Evolutionary conservation across 2,113 vertebrate species (phyloP), one percentile per base, ranked within the genome.

Genomic region (Neodontobutis hainanensis): DNA sequence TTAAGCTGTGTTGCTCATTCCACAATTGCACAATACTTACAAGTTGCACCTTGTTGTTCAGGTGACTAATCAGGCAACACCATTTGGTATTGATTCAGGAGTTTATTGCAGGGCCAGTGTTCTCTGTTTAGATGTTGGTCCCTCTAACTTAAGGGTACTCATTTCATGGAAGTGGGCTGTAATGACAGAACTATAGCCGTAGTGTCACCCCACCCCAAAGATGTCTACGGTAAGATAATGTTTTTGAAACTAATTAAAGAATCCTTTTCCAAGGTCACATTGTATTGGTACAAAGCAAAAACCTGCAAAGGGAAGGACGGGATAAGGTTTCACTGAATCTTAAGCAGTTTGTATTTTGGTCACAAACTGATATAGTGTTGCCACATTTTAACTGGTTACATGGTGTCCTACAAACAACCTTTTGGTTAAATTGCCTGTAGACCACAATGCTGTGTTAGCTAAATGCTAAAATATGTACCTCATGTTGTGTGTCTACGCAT

Each of bases 341-440:
- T 66, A 55, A 58, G 35, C 38, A 44, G 32, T 56, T 72, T 70
- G 34, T 63, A 46, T 38, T 67, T 58, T 42, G 7, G 15, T 38
- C 56, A 40, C 48, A 69, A 38, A 63, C 27, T 60, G 44, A 63
- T 38, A 57, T 9, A 42, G 44, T 8, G 55, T 78, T 51, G 12
- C 34, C 44, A 63, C 43, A 73, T 75, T 81, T 74, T 68, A 72
- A 48, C 52, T 61, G 63, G 51, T 62, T 55, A 79, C 73, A 53
- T 66, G 32, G 48, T 77, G 87, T 88, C 87, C 91, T 90, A 87
- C 81, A 89, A 88, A 89, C 82, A 87, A 91, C 91, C 89, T 90
- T 91, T 73, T 63, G 62, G 58, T 81, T 53, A 80, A 88, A 89
- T 68, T 76, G 78, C 85, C 76, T 60, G 73, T 82, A 72, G 73